phyloP scores from a whole-genome alignment of 2,888 invertebrate genomes.

The Caenorhabditis plicata region DNA sequence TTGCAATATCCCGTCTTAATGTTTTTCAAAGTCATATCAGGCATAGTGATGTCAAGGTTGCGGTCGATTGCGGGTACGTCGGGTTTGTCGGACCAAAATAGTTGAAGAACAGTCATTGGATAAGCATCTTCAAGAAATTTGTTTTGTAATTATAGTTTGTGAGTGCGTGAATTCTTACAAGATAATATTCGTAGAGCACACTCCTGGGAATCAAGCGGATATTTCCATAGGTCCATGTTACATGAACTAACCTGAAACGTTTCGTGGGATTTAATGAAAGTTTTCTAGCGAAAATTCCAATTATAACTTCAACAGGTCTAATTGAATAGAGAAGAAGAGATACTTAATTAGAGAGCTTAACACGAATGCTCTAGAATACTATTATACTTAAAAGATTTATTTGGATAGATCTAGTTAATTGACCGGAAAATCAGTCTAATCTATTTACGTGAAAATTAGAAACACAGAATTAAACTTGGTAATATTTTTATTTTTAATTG shows the following conservation, averaged over 20 bases:
- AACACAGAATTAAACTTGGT: no score
- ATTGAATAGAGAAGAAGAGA: no score
- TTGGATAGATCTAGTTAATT: no score
- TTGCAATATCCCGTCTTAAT: conserved; percentile 59
- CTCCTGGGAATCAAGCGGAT: conserved; percentile 68
- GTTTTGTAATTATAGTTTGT: background rate
- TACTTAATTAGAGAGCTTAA: no score
- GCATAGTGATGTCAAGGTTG: conserved; percentile 63
- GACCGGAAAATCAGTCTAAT: no score
- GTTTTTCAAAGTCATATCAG: conserved; percentile 59
- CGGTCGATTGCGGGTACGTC: conserved; percentile 57
- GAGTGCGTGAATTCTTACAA: conserved; percentile 10
- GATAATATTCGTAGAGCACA: conserved; percentile 70
- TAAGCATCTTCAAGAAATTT: conserved; percentile 55
- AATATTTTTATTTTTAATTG: no score
- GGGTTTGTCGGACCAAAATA: conserved; percentile 56
- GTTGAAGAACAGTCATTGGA: conserved; percentile 59
- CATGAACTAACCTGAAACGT: conserved; percentile 48
- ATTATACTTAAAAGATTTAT: no score
- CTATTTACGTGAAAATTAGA: no score
- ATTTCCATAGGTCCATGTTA: conserved; percentile 54
- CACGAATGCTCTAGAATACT: no score
- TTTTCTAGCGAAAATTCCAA: no score
- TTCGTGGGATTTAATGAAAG: no score
- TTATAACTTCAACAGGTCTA: no score